Evolutionary conservation across 1,140 invertebrate genomes (phyloP).

Genomic region (Drosophila trapezifrons): DNA sequence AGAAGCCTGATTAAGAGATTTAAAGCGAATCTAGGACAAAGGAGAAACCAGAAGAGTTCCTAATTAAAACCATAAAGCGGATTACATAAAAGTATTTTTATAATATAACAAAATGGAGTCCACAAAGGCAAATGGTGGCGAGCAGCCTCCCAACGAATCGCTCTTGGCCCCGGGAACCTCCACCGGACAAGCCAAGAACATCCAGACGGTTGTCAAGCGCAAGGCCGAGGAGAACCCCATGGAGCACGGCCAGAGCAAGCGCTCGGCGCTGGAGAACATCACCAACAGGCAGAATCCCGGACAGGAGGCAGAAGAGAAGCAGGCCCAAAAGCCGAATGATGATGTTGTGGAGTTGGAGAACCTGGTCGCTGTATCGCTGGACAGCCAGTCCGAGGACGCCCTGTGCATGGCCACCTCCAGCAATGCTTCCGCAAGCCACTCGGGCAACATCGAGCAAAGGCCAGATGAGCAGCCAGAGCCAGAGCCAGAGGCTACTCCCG

Average conservation of each 20-base stretch:
- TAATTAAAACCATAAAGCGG: too few species aligned
- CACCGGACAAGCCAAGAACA: slow-evolving; percentile 54
- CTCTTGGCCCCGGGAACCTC: too few species aligned
- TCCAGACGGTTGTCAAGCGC: slow-evolving; percentile 73
- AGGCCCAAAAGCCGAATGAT: slow-evolving; percentile 47
- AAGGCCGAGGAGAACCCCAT: slow-evolving; percentile 80
- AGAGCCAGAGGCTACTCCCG: slow-evolving; percentile 38
- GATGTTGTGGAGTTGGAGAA: too few species aligned
- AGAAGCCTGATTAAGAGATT: too few species aligned
- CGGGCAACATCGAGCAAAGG: slow-evolving; percentile 80
- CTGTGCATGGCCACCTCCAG: slow-evolving; percentile 88
- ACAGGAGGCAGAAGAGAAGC: slow-evolving; percentile 39
- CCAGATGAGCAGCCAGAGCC: slow-evolving; percentile 60
- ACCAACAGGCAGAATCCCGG: slow-evolving; percentile 86
- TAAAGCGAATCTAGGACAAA: too few species aligned
- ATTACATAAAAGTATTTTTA: too few species aligned
- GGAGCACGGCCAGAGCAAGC: slow-evolving; percentile 84
- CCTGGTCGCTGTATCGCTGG: too few species aligned
- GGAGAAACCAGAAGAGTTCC: too few species aligned
- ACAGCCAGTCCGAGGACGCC: slow-evolving; percentile 79
- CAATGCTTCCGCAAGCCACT: slow-evolving; percentile 68
- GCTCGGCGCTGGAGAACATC: slow-evolving; percentile 88
- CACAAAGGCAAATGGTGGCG: too few species aligned
- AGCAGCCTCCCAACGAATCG: too few species aligned
- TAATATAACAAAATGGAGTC: too few species aligned